These are phyloP conservation scores for Apodemus agrarius DNA, from an alignment of 2,797 vertebrate genomes.

Conservation along the genomic window DNA sequence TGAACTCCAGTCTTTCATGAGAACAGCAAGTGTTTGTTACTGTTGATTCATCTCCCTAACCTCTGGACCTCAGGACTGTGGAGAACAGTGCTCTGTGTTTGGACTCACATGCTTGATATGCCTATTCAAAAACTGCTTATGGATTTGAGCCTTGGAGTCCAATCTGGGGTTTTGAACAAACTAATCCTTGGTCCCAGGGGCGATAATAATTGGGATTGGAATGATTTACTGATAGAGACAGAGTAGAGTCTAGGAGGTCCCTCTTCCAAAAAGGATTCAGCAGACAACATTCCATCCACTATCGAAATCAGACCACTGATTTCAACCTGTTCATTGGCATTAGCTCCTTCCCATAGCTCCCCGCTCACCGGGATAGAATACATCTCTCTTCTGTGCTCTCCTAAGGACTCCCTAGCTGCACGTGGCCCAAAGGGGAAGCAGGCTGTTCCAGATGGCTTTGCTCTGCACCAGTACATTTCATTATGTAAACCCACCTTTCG, in stretches of 20 bases:
- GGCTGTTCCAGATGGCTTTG: slow-evolving; percentile 75
- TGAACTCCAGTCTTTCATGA: background rate
- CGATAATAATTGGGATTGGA: background rate
- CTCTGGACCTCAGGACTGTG: background rate
- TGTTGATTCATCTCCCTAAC: background rate
- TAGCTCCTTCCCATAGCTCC: background rate
- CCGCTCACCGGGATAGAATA: background rate
- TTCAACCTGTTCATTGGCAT: background rate
- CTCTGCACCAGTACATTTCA: slow-evolving; percentile 70
- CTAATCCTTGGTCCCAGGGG: too few relatives aligned
- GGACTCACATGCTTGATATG: background rate
- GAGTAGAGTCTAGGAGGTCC: background rate
- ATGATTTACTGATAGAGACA: background rate
- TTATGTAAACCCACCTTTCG: slow-evolving; percentile 74
- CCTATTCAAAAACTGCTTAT: background rate
- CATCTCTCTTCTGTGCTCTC: background rate
- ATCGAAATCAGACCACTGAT: background rate
- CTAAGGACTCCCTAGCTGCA: slow-evolving; percentile 18
- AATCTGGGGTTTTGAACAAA: background rate
- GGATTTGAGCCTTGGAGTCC: background rate
- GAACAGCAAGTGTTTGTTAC: background rate
- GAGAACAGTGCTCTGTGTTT: background rate
- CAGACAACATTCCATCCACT: too few relatives aligned
- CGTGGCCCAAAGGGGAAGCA: background rate
- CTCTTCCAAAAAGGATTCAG: background rate